Conservation (phyloP, 2,113 vertebrate species). For the Pimephales promelas region DNA sequence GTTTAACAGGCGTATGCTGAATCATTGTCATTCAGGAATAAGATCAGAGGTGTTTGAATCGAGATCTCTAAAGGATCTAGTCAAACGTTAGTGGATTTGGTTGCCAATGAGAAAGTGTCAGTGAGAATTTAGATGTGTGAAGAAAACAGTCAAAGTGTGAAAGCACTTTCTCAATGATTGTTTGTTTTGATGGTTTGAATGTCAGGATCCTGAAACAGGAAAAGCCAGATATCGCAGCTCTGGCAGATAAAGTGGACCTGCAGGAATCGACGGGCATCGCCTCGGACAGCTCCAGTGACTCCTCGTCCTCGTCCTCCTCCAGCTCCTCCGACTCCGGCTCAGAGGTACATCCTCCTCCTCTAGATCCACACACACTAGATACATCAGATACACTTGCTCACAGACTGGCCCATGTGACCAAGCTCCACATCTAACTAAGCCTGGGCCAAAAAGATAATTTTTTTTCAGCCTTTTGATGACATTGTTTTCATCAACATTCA, state of each 20-base stretch:
- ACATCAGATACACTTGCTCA: not conserved
- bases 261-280: conserved; percentile 98
- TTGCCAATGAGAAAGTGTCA: too few species aligned
- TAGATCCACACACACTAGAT: not conserved
- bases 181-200: not conserved
- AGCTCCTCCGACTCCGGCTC: conserved; percentile 92
- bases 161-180: not conserved
- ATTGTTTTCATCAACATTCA: not conserved
- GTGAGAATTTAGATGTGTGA: not conserved
- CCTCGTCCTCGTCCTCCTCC: conserved; percentile 94
- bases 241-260: conserved; percentile 94
- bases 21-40: too few species aligned
- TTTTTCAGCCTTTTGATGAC: too few species aligned
- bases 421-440: not conserved
- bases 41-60: too few species aligned
- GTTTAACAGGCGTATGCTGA: too few species aligned
- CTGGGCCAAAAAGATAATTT: not conserved
- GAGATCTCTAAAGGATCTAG: too few species aligned
- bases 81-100: not conserved
- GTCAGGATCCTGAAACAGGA: conserved; percentile 83
- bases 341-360: conserved; percentile 75
- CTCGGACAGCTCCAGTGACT: conserved; percentile 97
- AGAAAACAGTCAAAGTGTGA: not conserved
- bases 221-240: conserved; percentile 86
- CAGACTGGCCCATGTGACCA: not conserved